Evolutionary conservation across 2,797 vertebrate genomes (phyloP).

Genomic region (Notamacropus eugenii): DNA sequence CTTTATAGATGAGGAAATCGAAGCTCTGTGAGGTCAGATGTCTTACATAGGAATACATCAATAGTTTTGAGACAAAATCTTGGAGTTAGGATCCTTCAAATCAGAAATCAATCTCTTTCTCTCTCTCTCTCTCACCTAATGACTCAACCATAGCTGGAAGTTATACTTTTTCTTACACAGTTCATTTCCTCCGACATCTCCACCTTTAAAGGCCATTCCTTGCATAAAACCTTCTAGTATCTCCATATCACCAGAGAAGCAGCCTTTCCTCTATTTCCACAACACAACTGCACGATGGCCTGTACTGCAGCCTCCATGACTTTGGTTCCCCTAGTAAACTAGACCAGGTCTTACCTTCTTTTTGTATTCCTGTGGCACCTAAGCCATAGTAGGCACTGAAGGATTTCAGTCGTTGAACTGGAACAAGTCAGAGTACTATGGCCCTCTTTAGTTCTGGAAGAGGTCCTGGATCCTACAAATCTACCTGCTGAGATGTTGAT

Average conservation of each 20-base stretch:
- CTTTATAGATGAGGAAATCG: neutral
- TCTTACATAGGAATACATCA: neutral
- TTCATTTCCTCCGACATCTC: neutral
- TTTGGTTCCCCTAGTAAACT: neutral
- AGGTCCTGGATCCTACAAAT: neutral
- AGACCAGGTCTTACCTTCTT: neutral
- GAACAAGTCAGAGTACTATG: neutral
- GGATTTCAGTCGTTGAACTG: neutral
- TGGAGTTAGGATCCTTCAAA: neutral
- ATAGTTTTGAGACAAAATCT: neutral
- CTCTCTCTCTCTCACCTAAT: neutral
- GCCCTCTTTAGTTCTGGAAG: neutral
- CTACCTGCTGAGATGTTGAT: neutral
- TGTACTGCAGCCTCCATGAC: neutral
- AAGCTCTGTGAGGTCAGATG: neutral
- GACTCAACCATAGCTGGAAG: neutral
- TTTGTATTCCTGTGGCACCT: neutral
- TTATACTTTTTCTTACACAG: neutral
- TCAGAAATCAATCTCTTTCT: neutral
- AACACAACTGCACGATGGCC: neutral
- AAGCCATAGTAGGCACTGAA: too few relatives aligned
- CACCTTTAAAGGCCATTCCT: neutral
- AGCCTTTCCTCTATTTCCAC: neutral
- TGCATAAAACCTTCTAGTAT: neutral
- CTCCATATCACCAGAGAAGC: neutral